Percentiles rank a stretch among this genome's conserved stretches.
Evolutionary conservation across 2,888 invertebrate genomes (phyloP).

Genomic region (Argyra leucocephala): DNA sequence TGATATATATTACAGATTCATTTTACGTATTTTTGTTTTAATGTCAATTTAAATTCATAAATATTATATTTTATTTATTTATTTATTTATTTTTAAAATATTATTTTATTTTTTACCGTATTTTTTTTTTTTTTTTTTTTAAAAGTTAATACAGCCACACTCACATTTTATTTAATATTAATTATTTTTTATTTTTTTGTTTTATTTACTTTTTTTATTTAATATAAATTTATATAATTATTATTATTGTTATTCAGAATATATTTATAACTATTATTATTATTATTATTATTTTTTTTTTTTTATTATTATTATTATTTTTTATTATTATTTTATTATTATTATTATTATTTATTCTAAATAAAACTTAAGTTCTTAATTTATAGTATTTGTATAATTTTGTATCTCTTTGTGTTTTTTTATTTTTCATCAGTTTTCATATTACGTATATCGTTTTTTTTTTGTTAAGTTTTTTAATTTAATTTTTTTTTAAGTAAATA

Average conservation of each 20-base stretch:
- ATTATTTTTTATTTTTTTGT: not conserved
- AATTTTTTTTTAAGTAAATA: not conserved
- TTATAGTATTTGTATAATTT: constrained; percentile 3
- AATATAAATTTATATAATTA: not conserved
- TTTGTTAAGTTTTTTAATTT: not conserved
- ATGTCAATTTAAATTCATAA: not conserved
- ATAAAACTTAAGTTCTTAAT: constrained; percentile 9
- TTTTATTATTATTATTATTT: not conserved
- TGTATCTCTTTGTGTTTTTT: constrained; percentile 12
- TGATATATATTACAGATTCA: not conserved
- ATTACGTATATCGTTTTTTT: constrained; percentile 10
- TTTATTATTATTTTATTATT: not conserved
- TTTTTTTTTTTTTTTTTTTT: no score
- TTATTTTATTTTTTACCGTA: not conserved
- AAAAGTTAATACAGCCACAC: constrained; percentile 12
- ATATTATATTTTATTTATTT: not conserved
- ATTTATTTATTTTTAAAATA: not conserved
- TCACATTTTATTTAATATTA: not conserved
- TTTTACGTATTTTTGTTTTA: not conserved
- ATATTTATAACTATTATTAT: constrained; percentile 18
- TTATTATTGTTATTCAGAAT: constrained; percentile 11
- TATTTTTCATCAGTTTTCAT: not conserved
- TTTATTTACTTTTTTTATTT: not conserved
- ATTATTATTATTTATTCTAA: constrained; percentile 14
- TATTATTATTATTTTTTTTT: constrained; percentile 12